These are phyloP conservation scores for Fabriciana adippe DNA, from an alignment of 2,888 invertebrate species.

Conservation along the genomic window DNA sequence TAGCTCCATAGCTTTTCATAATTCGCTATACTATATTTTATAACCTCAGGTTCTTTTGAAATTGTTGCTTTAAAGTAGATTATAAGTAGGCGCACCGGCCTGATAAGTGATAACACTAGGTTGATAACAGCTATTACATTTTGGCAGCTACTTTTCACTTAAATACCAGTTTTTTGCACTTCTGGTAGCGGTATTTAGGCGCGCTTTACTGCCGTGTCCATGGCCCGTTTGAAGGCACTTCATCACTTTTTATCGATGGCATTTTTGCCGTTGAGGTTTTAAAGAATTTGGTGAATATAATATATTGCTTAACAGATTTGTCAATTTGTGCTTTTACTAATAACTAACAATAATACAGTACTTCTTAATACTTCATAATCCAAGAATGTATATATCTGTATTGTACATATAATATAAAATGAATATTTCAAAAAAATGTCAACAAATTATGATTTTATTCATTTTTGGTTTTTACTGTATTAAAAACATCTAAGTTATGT, in stretches of 20 bases:
- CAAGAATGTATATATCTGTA: no score
- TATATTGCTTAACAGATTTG: conserved; percentile 35
- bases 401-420: no score
- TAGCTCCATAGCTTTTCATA: conserved; percentile 29
- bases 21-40: conserved; percentile 30
- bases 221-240: conserved; percentile 52
- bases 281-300: conserved; percentile 30
- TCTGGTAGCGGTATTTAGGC: conserved; percentile 44
- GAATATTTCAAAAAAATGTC: no score
- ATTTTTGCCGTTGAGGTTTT: conserved; percentile 30
- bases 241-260: conserved; percentile 52
- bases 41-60: conserved; percentile 20
- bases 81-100: background rate
- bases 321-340: no score
- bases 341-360: no score
- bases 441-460: no score
- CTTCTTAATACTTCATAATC: no score
- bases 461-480: no score
- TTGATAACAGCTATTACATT: conserved; percentile 14
- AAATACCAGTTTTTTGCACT: conserved; percentile 34
- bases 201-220: conserved; percentile 41
- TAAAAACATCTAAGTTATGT: no score
- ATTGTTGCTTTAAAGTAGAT: conserved; percentile 5
- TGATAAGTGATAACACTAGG: no score
- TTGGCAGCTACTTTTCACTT: conserved; percentile 23